These are phyloP conservation scores for Campoletis sonorensis DNA, from an alignment of 1,140 invertebrate genomes.

Conservation along the genomic window DNA sequence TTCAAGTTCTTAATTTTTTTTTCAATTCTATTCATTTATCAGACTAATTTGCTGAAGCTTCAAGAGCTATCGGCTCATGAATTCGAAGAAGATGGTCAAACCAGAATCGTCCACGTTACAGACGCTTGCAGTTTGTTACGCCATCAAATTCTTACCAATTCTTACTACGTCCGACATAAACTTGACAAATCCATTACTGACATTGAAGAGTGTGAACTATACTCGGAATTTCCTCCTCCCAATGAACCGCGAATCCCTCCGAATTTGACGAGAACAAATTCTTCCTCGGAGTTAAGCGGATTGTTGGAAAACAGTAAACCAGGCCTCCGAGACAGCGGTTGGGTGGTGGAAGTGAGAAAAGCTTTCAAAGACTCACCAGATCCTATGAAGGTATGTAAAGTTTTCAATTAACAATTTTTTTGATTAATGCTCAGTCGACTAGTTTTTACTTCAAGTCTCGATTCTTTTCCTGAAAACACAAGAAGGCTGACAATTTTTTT, in stretches of 20 bases:
- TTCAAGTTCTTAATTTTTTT: slow-evolving; percentile 4
- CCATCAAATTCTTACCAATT: slow-evolving; percentile 67
- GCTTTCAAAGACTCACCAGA: slow-evolving; percentile 63
- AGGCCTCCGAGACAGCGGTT: slow-evolving; percentile 67
- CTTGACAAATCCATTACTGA: slow-evolving; percentile 45
- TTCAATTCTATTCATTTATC: slow-evolving; percentile 47
- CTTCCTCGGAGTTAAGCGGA: slow-evolving; percentile 61
- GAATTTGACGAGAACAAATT: slow-evolving; percentile 21
- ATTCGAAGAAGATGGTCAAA: slow-evolving; percentile 49
- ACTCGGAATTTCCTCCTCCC: slow-evolving; percentile 64
- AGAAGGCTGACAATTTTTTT: no score
- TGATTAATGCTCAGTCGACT: neutral
- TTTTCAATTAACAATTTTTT: slow-evolving; percentile 22
- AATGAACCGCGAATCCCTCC: slow-evolving; percentile 39
- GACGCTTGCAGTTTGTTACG: slow-evolving; percentile 68
- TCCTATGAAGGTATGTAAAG: slow-evolving; percentile 62
- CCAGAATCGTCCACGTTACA: slow-evolving; percentile 58
- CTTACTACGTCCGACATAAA: slow-evolving; percentile 65
- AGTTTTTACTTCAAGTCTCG: neutral
- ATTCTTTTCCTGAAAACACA: neutral
- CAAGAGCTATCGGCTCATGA: slow-evolving; percentile 61
- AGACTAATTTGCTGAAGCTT: slow-evolving; percentile 68
- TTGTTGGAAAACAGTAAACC: slow-evolving; percentile 65
- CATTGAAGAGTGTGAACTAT: slow-evolving; percentile 64
- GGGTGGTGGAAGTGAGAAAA: slow-evolving; percentile 67